phyloP scores from a whole-genome alignment of 2,113 vertebrate genomes.

The Beaufortia kweichowensis region DNA sequence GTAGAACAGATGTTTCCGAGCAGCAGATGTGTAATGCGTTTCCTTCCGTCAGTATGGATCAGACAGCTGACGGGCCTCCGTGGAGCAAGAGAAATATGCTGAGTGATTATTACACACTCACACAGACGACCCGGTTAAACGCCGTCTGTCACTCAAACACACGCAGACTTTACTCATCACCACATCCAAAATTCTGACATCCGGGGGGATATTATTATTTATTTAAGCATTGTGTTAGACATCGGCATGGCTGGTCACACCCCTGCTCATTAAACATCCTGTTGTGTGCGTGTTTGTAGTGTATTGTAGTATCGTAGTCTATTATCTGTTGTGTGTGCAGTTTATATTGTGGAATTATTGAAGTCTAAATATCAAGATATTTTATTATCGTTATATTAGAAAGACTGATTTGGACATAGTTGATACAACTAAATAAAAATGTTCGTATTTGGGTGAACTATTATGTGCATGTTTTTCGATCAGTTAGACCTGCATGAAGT shows the following conservation, averaged over 20 bases:
- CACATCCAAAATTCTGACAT: neutral
- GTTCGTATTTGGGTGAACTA: too few relatives aligned
- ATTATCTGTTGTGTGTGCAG: too few relatives aligned
- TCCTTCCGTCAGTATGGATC: slow-evolving; percentile 18
- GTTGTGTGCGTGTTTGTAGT: neutral
- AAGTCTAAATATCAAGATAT: too few relatives aligned
- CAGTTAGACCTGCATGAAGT: too few relatives aligned
- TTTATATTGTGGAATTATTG: too few relatives aligned
- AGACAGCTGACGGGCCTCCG: slow-evolving; percentile 26
- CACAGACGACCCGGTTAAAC: slow-evolving; percentile 5
- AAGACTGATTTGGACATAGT: too few relatives aligned
- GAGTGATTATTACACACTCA: slow-evolving; percentile 32
- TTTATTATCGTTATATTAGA: too few relatives aligned
- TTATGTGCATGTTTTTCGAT: too few relatives aligned
- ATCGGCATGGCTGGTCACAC: neutral
- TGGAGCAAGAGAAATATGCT: slow-evolving; percentile 28
- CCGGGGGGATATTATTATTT: neutral
- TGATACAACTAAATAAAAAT: too few relatives aligned
- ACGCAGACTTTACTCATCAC: neutral
- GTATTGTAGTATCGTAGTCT: too few relatives aligned
- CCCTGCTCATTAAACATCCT: neutral
- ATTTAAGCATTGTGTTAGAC: neutral
- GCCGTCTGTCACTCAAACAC: slow-evolving; percentile 17
- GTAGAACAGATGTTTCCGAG: slow-evolving; percentile 47
- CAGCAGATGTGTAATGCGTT: slow-evolving; percentile 43